Evolutionary conservation across 2,113 vertebrate species (phyloP).

Genomic region (Hemichromis elongatus): DNA sequence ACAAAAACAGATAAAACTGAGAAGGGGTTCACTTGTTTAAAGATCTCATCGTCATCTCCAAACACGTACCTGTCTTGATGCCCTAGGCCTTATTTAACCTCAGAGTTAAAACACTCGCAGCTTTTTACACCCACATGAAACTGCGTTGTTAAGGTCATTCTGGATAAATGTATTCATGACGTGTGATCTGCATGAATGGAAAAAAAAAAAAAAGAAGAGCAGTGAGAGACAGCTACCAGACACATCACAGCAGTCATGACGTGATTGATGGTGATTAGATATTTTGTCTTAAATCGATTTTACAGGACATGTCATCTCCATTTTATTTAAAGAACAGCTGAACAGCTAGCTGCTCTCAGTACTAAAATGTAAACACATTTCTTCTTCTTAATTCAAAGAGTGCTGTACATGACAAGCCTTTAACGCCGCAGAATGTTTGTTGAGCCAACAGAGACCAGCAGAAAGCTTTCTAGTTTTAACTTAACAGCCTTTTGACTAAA

Average conservation of each 20-base stretch:
- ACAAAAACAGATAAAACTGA: constrained; percentile 50
- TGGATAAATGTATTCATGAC: constrained; percentile 65
- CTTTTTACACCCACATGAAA: constrained; percentile 54
- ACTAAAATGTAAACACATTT: constrained; percentile 42
- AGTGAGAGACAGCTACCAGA: constrained; percentile 9
- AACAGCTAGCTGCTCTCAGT: not conserved
- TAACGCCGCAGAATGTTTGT: not conserved
- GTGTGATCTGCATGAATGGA: constrained; percentile 54
- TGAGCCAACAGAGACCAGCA: not conserved
- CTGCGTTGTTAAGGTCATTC: constrained; percentile 57
- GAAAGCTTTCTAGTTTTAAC: not conserved
- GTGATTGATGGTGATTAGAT: constrained; percentile 60
- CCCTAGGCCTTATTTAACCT: constrained; percentile 62
- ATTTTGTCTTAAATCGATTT: constrained; percentile 61
- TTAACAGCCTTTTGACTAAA: not conserved
- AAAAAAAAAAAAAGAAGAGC: constrained; percentile 1
- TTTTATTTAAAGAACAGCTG: constrained; percentile 45
- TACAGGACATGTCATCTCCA: constrained; percentile 52
- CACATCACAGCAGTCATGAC: constrained; percentile 30
- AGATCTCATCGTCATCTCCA: constrained; percentile 30
- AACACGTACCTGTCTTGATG: constrained; percentile 31
- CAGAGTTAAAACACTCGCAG: constrained; percentile 48
- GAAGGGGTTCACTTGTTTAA: constrained; percentile 18
- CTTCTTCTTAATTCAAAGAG: constrained; percentile 3
- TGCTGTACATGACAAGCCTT: not conserved